Evolutionary conservation across 2,113 vertebrate genomes (phyloP).

Genomic region (Halichoeres trimaculatus): DNA sequence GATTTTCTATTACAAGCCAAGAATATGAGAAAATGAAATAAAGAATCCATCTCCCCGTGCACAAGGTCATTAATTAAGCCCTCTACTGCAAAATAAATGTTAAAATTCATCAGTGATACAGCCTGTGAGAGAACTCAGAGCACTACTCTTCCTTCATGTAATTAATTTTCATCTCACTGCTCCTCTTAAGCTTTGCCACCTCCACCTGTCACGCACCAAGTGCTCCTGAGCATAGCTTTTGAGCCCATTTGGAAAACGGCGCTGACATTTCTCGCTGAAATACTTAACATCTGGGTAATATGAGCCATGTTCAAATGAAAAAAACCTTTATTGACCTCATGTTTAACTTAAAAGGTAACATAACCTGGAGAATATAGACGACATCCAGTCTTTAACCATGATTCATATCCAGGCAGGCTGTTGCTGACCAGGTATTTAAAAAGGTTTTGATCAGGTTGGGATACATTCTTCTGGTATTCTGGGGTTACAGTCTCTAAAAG

Average conservation of each 20-base stretch:
- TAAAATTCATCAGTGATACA: conserved; percentile 46
- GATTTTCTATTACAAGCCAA: conserved; percentile 42
- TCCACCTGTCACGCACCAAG: neutral
- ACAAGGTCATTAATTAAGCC: conserved; percentile 61
- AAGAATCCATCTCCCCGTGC: conserved; percentile 24
- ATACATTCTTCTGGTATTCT: too few species aligned
- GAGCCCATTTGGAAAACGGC: neutral
- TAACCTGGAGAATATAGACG: too few species aligned
- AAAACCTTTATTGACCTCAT: neutral
- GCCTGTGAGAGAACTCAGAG: conserved; percentile 31
- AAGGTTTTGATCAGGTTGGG: neutral
- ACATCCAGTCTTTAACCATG: too few species aligned
- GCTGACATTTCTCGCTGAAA: conserved; percentile 7
- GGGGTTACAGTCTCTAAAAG: too few species aligned
- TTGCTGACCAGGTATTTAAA: neutral
- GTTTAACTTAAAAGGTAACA: conserved; percentile 4
- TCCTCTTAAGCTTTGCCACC: conserved; percentile 9
- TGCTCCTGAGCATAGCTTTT: neutral
- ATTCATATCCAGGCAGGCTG: neutral
- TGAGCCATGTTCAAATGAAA: neutral
- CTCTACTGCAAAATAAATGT: conserved; percentile 41
- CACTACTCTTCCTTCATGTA: conserved; percentile 35
- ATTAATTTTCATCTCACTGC: conserved; percentile 48
- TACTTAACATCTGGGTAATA: neutral
- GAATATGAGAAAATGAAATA: conserved; percentile 50